A percentile compares a stretch with the other conserved stretches of the same genome.
phyloP scores from a whole-genome alignment of 2,888 invertebrate genomes.

The Platycheirus rosarum region DNA sequence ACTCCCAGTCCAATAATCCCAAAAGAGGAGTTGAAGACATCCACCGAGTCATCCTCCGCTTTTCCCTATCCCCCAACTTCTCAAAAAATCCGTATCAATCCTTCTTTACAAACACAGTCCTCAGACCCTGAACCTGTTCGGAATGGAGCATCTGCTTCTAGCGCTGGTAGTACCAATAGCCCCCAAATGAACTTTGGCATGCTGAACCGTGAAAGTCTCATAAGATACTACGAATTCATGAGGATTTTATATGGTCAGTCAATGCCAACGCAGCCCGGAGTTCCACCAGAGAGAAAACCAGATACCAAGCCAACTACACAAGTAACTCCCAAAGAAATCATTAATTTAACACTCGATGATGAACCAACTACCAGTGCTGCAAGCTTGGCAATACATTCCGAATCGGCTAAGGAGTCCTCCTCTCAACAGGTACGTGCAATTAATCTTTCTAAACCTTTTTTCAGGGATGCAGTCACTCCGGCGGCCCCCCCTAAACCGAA shows the following conservation, averaged over 20 bases:
- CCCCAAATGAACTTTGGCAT: slow-evolving; percentile 77
- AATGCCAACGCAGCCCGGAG: neutral
- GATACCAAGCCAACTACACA: neutral
- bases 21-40: slow-evolving; percentile 22
- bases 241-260: slow-evolving; percentile 78
- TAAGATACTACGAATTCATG: slow-evolving; percentile 81
- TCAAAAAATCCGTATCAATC: slow-evolving; percentile 79
- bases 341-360: slow-evolving; percentile 45
- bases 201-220: slow-evolving; percentile 77
- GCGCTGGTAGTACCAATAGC: slow-evolving; percentile 27
- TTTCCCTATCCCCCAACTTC: slow-evolving; percentile 35
- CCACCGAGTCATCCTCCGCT: slow-evolving; percentile 13
- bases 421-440: slow-evolving; percentile 77
- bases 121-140: slow-evolving; percentile 75
- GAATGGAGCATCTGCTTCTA: slow-evolving; percentile 21
- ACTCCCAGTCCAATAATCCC: slow-evolving; percentile 9
- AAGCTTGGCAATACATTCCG: slow-evolving; percentile 61
- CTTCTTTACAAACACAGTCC: slow-evolving; percentile 77
- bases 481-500: neutral
- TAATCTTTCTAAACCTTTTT: slow-evolving; percentile 80
- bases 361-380: slow-evolving; percentile 42
- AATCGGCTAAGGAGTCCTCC: slow-evolving; percentile 45
- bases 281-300: slow-evolving; percentile 2
- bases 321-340: neutral
- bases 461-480: slow-evolving; percentile 75